Evolutionary conservation across 2,797 vertebrate genomes (phyloP).

Genomic region (Protosalanx chinensis): DNA sequence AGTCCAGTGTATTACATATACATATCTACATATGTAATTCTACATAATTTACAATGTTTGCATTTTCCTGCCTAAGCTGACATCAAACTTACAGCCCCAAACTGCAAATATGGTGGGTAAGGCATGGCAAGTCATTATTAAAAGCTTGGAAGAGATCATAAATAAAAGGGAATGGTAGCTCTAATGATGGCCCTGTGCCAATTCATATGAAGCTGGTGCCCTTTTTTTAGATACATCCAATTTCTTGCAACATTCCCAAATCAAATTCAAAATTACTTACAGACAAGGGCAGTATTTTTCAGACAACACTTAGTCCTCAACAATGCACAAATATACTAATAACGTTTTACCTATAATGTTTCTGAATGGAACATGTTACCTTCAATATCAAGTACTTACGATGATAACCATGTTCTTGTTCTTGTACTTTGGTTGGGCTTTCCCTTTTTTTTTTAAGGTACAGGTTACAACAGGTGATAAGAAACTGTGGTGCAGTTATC

Average conservation of each 20-base stretch:
- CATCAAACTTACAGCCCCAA: too few relatives aligned
- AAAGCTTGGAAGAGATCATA: too few relatives aligned
- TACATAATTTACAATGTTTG: too few relatives aligned
- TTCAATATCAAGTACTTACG: constrained; percentile 7
- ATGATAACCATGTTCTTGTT: constrained; percentile 32
- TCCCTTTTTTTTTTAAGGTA: constrained; percentile 23
- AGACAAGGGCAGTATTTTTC: not conserved
- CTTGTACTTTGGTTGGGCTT: constrained; percentile 33
- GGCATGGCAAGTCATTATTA: too few relatives aligned
- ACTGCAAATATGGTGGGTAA: too few relatives aligned
- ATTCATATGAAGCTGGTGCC: too few relatives aligned
- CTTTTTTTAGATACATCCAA: not conserved
- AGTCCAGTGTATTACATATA: too few relatives aligned
- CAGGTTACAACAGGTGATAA: constrained; percentile 21
- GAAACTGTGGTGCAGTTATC: constrained; percentile 39
- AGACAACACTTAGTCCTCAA: not conserved
- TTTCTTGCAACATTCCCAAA: not conserved
- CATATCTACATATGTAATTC: too few relatives aligned
- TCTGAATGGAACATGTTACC: constrained; percentile 49
- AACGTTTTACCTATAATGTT: constrained; percentile 51
- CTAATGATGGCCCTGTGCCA: too few relatives aligned
- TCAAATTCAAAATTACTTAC: not conserved
- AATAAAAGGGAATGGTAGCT: too few relatives aligned
- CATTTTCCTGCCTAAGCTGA: too few relatives aligned
- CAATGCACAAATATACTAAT: not conserved